phyloP scores from a whole-genome alignment of 2,797 vertebrate genomes.

The Gymnodraco acuticeps region DNA sequence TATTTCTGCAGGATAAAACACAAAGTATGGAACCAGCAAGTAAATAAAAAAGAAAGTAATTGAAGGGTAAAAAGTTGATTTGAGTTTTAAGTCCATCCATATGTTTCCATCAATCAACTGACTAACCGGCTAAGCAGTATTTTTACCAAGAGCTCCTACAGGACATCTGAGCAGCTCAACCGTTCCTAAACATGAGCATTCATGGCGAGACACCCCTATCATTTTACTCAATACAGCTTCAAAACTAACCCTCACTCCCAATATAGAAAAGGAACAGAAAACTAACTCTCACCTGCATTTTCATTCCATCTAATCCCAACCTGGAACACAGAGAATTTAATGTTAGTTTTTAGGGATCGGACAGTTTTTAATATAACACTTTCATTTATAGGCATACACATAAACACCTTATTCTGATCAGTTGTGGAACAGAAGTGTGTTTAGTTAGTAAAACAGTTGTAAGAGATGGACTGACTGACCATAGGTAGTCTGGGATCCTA shows the following conservation, averaged over 20 bases:
- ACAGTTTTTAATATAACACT: not conserved
- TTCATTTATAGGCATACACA: not conserved
- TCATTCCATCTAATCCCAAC: constrained; percentile 95
- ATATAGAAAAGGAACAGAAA: not conserved
- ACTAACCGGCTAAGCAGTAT: not conserved
- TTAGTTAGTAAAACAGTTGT: not conserved
- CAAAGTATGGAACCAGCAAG: not conserved
- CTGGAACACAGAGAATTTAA: constrained; percentile 75
- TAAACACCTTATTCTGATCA: not conserved
- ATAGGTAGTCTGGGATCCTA: constrained; percentile 95
- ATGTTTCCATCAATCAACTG: not conserved
- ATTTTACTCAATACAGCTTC: not conserved
- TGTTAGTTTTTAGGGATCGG: not conserved
- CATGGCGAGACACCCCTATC: not conserved
- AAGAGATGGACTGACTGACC: constrained; percentile 81
- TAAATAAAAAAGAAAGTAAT: not conserved
- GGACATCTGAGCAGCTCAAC: not conserved
- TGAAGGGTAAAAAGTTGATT: not conserved
- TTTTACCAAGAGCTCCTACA: not conserved
- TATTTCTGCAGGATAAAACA: not conserved
- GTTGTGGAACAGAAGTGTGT: not conserved
- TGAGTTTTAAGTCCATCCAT: not conserved
- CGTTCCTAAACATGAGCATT: not conserved
- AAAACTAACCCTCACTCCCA: not conserved
- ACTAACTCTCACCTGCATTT: constrained; percentile 92